These are phyloP conservation scores for Temnothorax rugatulus DNA, from an alignment of 2,888 invertebrate genomes.

Conservation along the genomic window DNA sequence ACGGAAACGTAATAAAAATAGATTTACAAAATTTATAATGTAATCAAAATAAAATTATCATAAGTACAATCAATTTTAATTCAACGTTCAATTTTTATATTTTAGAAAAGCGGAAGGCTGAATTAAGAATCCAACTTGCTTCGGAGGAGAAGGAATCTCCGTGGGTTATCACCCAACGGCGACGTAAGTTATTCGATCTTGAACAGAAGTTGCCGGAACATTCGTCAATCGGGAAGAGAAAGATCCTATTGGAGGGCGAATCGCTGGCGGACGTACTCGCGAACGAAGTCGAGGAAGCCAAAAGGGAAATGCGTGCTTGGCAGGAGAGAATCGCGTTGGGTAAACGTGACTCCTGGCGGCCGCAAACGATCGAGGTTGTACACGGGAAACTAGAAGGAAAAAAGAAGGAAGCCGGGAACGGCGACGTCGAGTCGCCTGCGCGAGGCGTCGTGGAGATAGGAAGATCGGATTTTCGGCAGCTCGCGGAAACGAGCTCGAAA, in stretches of 20 bases:
- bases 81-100: not conserved
- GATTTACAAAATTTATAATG: slow-evolving; percentile 4
- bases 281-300: slow-evolving; percentile 53
- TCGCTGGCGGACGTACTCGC: slow-evolving; percentile 54
- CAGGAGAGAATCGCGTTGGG: slow-evolving; percentile 37
- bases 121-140: not conserved
- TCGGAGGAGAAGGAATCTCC: not conserved
- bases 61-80: not conserved
- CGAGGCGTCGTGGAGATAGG: not conserved
- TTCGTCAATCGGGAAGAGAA: slow-evolving; percentile 4
- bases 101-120: not conserved
- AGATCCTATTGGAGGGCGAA: slow-evolving; percentile 45
- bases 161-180: not conserved
- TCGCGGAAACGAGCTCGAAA: slow-evolving; percentile 24
- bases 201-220: slow-evolving; percentile 28
- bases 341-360: slow-evolving; percentile 21
- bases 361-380: not conserved
- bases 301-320: slow-evolving; percentile 53
- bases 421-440: slow-evolving; percentile 23
- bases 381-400: slow-evolving; percentile 14
- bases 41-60: not conserved
- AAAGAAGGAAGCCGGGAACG: not conserved
- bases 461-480: slow-evolving; percentile 41
- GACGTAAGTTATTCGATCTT: slow-evolving; percentile 28
- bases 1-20: not conserved